These are phyloP conservation scores for Nipponacmea schrenckii DNA, from an alignment of 2,888 invertebrate genomes.

Conservation along the genomic window DNA sequence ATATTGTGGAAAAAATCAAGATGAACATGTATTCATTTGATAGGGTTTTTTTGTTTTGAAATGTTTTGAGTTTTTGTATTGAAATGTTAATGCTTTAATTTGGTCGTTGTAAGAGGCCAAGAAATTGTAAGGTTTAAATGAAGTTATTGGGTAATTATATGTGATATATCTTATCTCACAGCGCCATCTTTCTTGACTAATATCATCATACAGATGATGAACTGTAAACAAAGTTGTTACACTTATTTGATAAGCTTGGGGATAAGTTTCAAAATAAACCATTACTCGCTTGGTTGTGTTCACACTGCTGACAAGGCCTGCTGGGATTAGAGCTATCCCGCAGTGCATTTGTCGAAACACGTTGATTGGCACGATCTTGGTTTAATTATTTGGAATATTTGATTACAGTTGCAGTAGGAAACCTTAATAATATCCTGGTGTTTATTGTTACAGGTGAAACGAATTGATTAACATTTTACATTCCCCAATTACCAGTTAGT, in stretches of 20 bases:
- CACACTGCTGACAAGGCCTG: constrained; percentile 1
- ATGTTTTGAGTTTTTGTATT: too few species aligned
- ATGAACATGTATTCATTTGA: too few species aligned
- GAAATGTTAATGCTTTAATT: too few species aligned
- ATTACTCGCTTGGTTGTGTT: not conserved
- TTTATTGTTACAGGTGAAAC: too few species aligned
- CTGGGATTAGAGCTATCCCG: constrained; percentile 3
- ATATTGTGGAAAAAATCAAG: too few species aligned
- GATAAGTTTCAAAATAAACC: constrained; percentile 7
- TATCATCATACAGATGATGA: not conserved
- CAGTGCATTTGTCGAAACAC: not conserved
- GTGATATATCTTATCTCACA: not conserved
- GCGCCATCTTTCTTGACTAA: not conserved
- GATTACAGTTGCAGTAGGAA: not conserved
- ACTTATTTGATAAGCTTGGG: not conserved
- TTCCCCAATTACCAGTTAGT: too few species aligned
- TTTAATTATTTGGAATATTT: not conserved
- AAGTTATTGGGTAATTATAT: too few species aligned
- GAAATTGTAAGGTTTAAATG: too few species aligned
- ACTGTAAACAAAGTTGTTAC: not conserved
- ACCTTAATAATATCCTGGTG: not conserved
- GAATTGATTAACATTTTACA: too few species aligned
- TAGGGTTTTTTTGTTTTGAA: too few species aligned
- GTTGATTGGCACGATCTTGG: constrained; percentile 1
- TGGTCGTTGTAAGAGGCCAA: too few species aligned